These are phyloP conservation scores for Pungitius pungitius DNA, from an alignment of 2,113 vertebrate genomes.

Conservation along the genomic window DNA sequence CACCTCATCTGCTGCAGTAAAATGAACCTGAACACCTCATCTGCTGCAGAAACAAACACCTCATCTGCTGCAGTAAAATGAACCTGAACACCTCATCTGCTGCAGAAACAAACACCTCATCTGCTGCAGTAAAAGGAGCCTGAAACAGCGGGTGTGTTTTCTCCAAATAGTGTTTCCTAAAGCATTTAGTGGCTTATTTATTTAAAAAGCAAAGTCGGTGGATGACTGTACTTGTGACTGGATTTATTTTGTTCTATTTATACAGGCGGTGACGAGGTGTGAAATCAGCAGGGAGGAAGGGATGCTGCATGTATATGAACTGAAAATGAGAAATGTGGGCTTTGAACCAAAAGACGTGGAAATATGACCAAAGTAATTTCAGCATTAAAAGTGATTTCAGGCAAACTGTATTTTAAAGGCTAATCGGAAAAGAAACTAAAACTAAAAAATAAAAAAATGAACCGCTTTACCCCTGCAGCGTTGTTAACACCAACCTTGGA, in stretches of 20 bases:
- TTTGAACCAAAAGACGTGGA: not conserved
- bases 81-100: too few relatives aligned
- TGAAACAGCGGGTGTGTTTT: not conserved
- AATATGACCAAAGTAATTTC: not conserved
- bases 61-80: too few relatives aligned
- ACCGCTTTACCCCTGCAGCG: slow-evolving; percentile 1
- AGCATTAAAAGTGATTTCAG: not conserved
- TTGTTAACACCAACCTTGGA: slow-evolving; percentile 27
- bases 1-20: too few relatives aligned
- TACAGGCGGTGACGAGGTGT: slow-evolving; percentile 9
- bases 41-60: too few relatives aligned
- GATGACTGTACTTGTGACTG: not conserved
- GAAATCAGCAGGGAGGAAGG: slow-evolving; percentile 5
- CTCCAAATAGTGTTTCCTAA: not conserved
- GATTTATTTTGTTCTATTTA: not conserved
- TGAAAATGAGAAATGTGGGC: not conserved
- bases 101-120: too few relatives aligned
- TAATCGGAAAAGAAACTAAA: not conserved
- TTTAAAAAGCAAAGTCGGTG: not conserved
- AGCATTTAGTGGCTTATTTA: not conserved
- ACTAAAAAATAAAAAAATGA: not conserved
- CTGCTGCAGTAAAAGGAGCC: too few relatives aligned
- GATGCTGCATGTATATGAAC: not conserved
- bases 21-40: too few relatives aligned
- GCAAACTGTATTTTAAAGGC: not conserved